A percentile compares a stretch with the other conserved stretches of the same genome.
Evolutionary conservation across 2,113 vertebrate species (phyloP).

Genomic region (Ceyx melanurus): DNA sequence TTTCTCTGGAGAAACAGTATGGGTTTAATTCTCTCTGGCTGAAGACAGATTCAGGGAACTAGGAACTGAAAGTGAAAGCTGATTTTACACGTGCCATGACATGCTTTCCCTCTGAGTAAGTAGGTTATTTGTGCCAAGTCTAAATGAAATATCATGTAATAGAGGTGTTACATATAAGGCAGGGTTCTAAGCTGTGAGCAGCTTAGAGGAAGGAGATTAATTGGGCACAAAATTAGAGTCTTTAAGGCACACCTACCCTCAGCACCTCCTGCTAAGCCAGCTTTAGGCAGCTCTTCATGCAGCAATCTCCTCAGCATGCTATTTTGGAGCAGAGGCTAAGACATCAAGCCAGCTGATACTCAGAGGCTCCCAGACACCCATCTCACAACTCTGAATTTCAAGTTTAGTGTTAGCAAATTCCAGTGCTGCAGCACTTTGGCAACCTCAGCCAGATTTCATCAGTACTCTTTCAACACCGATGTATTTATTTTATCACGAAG

Average conservation of each 20-base stretch:
- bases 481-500: not conserved
- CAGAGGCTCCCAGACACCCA: not conserved
- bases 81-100: not conserved
- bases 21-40: not conserved
- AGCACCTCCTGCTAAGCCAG: not conserved
- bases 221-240: not conserved
- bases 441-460: not conserved
- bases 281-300: not conserved
- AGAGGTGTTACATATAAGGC: not conserved
- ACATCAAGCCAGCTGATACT: not conserved
- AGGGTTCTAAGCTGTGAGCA: not conserved
- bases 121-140: not conserved
- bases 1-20: fast-evolving
- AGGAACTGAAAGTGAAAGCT: not conserved
- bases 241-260: not conserved
- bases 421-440: not conserved
- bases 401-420: not conserved
- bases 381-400: not conserved
- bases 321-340: not conserved
- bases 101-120: not conserved
- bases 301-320: not conserved
- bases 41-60: not conserved
- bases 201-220: conserved; percentile 3
- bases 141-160: not conserved
- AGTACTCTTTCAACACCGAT: not conserved